Percentiles rank a stretch among this genome's conserved stretches.
Conservation (phyloP, 2,113 vertebrate genomes). For the Trachemys scripta region DNA sequence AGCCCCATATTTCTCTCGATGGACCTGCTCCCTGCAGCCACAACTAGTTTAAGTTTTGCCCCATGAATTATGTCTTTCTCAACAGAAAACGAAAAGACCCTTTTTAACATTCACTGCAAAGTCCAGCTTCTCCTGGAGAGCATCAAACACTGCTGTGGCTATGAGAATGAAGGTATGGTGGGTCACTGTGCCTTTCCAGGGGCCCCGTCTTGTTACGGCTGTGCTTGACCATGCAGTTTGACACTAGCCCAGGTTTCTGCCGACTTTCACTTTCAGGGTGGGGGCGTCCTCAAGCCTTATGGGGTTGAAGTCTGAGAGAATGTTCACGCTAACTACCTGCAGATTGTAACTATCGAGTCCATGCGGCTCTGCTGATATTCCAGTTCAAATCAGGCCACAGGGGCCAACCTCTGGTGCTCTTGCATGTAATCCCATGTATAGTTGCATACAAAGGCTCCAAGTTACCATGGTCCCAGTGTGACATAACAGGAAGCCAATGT, state of each 20-base stretch:
- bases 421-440: too few species aligned
- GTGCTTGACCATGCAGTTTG: neutral
- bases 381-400: neutral
- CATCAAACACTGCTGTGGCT: constrained; percentile 30
- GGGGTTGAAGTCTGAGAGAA: neutral
- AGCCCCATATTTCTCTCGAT: neutral
- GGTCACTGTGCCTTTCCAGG: neutral
- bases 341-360: neutral
- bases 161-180: constrained; percentile 44
- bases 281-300: accelerated
- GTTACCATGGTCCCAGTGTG: neutral
- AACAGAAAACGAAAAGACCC: constrained; percentile 41
- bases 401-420: neutral
- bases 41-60: neutral
- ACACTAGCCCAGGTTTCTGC: neutral
- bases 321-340: neutral
- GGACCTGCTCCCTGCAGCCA: neutral
- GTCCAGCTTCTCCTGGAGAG: constrained; percentile 53
- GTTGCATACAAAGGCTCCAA: accelerated
- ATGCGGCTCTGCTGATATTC: neutral
- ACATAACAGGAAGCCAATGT: neutral
- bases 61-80: neutral
- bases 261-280: accelerated
- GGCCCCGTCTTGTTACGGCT: neutral
- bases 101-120: constrained; percentile 61